Evolutionary conservation across 2,113 vertebrate genomes (phyloP).

Genomic region (Ochotona curzoniae): DNA sequence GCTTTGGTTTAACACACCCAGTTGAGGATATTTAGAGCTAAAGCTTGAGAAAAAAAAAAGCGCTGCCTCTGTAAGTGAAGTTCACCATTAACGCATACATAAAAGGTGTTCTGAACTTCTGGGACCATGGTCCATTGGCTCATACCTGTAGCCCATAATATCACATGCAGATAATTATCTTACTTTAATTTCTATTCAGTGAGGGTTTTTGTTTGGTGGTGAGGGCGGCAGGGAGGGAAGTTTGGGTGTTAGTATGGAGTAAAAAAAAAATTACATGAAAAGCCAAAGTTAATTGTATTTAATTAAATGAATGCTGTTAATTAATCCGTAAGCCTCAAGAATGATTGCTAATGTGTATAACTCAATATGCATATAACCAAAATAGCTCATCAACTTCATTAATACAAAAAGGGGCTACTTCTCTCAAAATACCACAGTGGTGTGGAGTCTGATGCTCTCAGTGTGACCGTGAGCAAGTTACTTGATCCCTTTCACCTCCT

Average conservation of each 20-base stretch:
- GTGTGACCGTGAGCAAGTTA: neutral
- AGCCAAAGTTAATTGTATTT: slow-evolving; percentile 14
- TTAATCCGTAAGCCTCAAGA: slow-evolving; percentile 3
- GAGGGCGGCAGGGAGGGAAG: fast-evolving
- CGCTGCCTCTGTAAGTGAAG: slow-evolving; percentile 17
- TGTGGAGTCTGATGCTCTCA: neutral
- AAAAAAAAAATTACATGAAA: neutral
- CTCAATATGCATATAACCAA: neutral
- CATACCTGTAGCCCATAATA: too few species aligned
- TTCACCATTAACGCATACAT: neutral
- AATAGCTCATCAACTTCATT: neutral
- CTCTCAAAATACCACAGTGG: neutral
- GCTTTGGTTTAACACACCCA: slow-evolving; percentile 70
- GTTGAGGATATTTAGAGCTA: slow-evolving; percentile 66
- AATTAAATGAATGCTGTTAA: slow-evolving; percentile 26
- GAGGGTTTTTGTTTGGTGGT: neutral
- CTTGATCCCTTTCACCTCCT: neutral
- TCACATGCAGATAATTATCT: neutral
- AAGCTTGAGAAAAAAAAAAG: slow-evolving; percentile 61
- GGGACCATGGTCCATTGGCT: neutral
- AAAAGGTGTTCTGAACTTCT: neutral
- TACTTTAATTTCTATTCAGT: neutral
- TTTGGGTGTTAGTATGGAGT: neutral
- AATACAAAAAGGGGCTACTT: neutral
- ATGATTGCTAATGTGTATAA: neutral